Conservation (phyloP, 2,888 invertebrate genomes). For the Nasonovia ribisnigri region DNA sequence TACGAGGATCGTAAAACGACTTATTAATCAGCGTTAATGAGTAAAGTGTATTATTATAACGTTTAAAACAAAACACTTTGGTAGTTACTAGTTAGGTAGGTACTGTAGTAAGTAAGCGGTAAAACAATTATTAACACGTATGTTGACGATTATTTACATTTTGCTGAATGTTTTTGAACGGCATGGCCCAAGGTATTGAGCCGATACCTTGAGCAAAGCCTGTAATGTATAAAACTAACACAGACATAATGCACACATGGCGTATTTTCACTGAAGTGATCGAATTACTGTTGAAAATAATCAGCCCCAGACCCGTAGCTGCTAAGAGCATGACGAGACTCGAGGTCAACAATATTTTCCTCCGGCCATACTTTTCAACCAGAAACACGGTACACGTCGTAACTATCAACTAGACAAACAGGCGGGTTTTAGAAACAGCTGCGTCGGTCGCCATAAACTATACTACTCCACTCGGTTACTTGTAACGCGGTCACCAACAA, state of each 20-base stretch:
- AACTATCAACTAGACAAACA: background rate
- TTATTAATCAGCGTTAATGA: background rate
- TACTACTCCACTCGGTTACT: background rate
- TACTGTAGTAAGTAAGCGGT: background rate
- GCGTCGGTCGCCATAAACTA: background rate
- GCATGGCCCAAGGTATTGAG: slow-evolving; percentile 12
- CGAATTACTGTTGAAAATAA: background rate
- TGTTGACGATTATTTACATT: slow-evolving; percentile 11
- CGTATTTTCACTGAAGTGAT: too few relatives aligned
- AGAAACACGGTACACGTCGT: background rate
- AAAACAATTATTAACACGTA: background rate
- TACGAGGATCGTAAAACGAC: background rate
- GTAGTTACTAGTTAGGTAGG: too few relatives aligned
- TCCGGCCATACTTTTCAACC: slow-evolving; percentile 22
- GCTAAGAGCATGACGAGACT: slow-evolving; percentile 21
- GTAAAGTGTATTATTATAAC: background rate
- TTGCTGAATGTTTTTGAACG: background rate
- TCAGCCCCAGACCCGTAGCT: background rate
- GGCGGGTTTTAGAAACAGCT: background rate
- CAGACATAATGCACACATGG: background rate
- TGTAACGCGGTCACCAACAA: slow-evolving; percentile 5
- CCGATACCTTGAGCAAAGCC: slow-evolving; percentile 7
- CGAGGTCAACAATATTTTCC: slow-evolving; percentile 11
- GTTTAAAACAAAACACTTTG: background rate
- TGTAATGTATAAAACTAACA: background rate